phyloP scores from a whole-genome alignment of 2,113 vertebrate species.

The Xiphias gladius region DNA sequence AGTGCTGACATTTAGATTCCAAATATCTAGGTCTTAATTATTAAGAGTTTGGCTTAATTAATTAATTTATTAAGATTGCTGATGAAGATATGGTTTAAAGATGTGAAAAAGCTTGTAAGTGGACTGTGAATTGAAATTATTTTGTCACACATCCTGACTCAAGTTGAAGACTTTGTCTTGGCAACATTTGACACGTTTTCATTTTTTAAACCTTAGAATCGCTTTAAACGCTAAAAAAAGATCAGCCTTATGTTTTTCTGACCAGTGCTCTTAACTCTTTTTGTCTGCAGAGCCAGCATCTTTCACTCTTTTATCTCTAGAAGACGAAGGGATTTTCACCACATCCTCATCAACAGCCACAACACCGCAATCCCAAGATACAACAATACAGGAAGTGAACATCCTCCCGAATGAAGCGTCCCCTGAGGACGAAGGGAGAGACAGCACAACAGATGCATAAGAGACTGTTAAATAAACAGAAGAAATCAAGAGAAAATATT shows the following conservation, averaged over 20 bases:
- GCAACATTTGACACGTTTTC: neutral
- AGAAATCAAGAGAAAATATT: constrained; percentile 90
- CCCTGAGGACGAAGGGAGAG: constrained; percentile 55
- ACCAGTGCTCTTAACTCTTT: neutral
- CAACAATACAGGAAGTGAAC: constrained; percentile 80
- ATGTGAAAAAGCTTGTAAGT: too few relatives aligned
- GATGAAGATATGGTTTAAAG: too few relatives aligned
- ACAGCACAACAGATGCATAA: constrained; percentile 71
- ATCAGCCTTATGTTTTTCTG: neutral
- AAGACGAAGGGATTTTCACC: constrained; percentile 84
- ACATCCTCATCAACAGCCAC: constrained; percentile 75
- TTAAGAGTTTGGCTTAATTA: too few relatives aligned
- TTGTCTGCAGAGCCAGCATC: constrained; percentile 77
- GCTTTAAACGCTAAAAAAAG: neutral
- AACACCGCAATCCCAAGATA: constrained; percentile 77
- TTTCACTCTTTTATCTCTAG: constrained; percentile 86
- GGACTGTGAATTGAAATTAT: too few relatives aligned
- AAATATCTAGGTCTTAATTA: too few relatives aligned
- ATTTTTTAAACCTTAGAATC: neutral
- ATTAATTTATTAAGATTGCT: too few relatives aligned
- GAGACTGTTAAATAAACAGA: constrained; percentile 78
- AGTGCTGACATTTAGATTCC: too few relatives aligned
- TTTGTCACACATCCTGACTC: too few relatives aligned
- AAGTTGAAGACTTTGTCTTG: neutral
- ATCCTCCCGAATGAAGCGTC: constrained; percentile 62